Conservation (phyloP, 2,113 vertebrate genomes). For the Entosphenus tridentatus region DNA sequence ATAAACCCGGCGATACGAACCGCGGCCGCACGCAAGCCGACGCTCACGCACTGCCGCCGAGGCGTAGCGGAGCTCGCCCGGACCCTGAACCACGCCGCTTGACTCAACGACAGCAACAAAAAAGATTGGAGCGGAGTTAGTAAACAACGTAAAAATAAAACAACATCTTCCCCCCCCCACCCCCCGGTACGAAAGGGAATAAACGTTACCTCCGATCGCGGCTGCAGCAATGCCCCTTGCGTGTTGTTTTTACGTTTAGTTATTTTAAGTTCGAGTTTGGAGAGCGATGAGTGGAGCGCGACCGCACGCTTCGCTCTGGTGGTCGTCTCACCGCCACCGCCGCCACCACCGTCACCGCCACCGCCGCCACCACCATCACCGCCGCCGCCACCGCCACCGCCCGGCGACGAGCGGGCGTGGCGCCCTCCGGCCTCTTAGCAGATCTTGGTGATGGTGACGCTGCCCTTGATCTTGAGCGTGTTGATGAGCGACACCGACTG, state of each 20-base stretch:
- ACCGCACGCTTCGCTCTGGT: slow-evolving; percentile 9
- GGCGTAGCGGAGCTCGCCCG: background rate
- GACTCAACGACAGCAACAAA: slow-evolving; percentile 19
- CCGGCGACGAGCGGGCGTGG: slow-evolving; percentile 16
- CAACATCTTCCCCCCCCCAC: background rate
- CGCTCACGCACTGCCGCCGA: background rate
- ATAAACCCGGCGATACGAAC: slow-evolving; percentile 20
- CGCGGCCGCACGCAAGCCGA: slow-evolving; percentile 5
- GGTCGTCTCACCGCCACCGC: background rate
- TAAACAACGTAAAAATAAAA: slow-evolving; percentile 9
- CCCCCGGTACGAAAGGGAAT: too few species aligned
- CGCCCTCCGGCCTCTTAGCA: slow-evolving; percentile 34
- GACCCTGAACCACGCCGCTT: slow-evolving; percentile 7
- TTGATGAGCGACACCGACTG: slow-evolving; percentile 68
- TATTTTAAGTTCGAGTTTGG: slow-evolving; percentile 18
- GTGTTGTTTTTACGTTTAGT: slow-evolving; percentile 6
- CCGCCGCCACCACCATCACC: slow-evolving; percentile 10
- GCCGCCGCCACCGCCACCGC: slow-evolving; percentile 11
- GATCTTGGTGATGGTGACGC: slow-evolving; percentile 89
- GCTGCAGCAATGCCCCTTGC: too few species aligned
- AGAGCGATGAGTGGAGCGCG: slow-evolving; percentile 16
- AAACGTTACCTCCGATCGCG: too few species aligned
- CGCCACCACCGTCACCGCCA: background rate
- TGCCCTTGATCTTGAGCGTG: slow-evolving; percentile 77
- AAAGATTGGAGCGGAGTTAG: fast-evolving